phyloP scores from a whole-genome alignment of 2,797 vertebrate genomes.

The Sebastiscus tertius region DNA sequence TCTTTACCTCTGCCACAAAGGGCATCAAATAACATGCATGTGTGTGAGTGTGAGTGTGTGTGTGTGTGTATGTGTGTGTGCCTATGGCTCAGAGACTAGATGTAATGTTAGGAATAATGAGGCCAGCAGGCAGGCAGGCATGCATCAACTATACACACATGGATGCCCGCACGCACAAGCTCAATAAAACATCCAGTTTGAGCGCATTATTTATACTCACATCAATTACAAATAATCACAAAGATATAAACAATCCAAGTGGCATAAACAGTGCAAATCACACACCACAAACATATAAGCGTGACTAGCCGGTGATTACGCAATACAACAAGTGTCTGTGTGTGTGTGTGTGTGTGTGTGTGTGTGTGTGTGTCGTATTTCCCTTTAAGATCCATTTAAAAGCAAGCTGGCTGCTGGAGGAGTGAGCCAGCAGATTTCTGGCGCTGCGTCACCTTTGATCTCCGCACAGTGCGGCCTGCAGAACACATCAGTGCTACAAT shows the following conservation, averaged over 20 bases:
- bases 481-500: slow-evolving; percentile 49
- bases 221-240: slow-evolving; percentile 54
- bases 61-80: neutral
- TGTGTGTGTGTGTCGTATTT: slow-evolving; percentile 19
- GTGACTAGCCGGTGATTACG: slow-evolving; percentile 13
- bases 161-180: slow-evolving; percentile 26
- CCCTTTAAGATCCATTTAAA: slow-evolving; percentile 60
- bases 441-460: slow-evolving; percentile 63
- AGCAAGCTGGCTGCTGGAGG: slow-evolving; percentile 38
- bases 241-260: slow-evolving; percentile 49
- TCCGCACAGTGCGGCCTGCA: slow-evolving; percentile 44
- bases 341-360: neutral
- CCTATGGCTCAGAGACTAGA: slow-evolving; percentile 6
- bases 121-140: slow-evolving; percentile 43
- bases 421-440: slow-evolving; percentile 66
- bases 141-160: slow-evolving; percentile 45
- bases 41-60: slow-evolving; percentile 1
- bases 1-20: slow-evolving; percentile 50
- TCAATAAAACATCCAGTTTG: slow-evolving; percentile 33
- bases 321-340: slow-evolving; percentile 27
- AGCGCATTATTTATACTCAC: slow-evolving; percentile 36
- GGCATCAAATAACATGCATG: slow-evolving; percentile 50
- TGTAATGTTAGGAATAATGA: slow-evolving; percentile 50
- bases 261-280: slow-evolving; percentile 35
- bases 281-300: slow-evolving; percentile 10